Conservation (phyloP, 1,140 invertebrate species). For the Orchestia grillus region DNA sequence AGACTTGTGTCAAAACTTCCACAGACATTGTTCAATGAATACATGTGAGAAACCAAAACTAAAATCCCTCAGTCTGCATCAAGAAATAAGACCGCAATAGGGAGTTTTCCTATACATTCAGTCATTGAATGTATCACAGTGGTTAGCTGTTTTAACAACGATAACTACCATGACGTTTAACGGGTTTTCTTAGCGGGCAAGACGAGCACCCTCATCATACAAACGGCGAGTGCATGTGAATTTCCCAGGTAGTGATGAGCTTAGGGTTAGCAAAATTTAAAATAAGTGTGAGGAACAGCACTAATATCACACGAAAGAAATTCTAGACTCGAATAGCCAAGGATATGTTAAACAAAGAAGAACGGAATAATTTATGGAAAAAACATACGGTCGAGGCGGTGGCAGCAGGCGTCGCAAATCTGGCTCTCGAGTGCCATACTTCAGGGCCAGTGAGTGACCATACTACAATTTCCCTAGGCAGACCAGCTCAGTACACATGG, state of each 20-base stretch:
- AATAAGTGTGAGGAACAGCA: too few species aligned
- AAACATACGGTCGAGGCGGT: not conserved
- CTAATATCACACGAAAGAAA: not conserved
- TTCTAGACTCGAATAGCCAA: not conserved
- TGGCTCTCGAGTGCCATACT: not conserved
- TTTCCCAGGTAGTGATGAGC: not conserved
- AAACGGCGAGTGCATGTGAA: not conserved
- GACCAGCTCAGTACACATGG: not conserved
- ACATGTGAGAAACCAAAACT: not conserved
- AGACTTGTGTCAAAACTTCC: not conserved
- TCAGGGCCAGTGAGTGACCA: not conserved
- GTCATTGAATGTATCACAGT: too few species aligned
- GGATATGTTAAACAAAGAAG: not conserved
- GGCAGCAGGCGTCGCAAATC: not conserved
- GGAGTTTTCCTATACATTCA: not conserved
- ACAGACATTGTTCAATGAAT: not conserved
- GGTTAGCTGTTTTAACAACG: not conserved
- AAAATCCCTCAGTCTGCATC: not conserved
- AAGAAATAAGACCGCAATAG: not conserved
- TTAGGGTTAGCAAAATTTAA: not conserved
- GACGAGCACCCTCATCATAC: not conserved
- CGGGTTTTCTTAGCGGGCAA: not conserved
- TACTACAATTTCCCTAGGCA: not conserved
- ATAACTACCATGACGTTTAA: too few species aligned
- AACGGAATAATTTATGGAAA: not conserved